These are phyloP conservation scores for Beaufortia kweichowensis DNA, from an alignment of 2,113 vertebrate species.

Conservation along the genomic window DNA sequence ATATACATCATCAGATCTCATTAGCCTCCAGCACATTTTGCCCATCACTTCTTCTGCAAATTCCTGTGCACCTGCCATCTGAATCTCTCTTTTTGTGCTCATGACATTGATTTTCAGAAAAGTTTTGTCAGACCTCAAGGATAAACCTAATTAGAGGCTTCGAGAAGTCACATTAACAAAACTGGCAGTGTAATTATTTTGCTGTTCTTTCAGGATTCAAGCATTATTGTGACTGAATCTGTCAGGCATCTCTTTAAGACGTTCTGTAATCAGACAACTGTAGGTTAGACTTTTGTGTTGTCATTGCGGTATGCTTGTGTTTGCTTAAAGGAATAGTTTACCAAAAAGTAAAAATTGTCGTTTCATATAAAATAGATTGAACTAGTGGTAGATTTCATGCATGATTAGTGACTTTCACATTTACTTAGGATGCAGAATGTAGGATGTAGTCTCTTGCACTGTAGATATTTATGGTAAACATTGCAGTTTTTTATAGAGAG, in stretches of 20 bases:
- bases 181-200: neutral
- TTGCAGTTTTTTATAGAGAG: neutral
- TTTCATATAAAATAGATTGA: neutral
- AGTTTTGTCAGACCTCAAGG: slow-evolving; percentile 15
- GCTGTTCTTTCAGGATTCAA: neutral
- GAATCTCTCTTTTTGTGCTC: neutral
- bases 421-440: slow-evolving; percentile 21
- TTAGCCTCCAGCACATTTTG: slow-evolving; percentile 39
- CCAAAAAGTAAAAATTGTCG: no score
- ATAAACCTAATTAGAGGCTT: slow-evolving; percentile 15
- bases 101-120: slow-evolving; percentile 21
- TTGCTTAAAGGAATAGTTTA: neutral
- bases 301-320: neutral
- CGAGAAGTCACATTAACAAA: slow-evolving; percentile 20
- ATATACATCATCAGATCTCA: slow-evolving; percentile 31
- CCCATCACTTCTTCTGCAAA: slow-evolving; percentile 24
- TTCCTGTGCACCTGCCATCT: slow-evolving; percentile 19
- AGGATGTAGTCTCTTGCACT: neutral
- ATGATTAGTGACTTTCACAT: slow-evolving; percentile 4
- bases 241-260: neutral
- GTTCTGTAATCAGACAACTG: neutral
- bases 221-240: neutral
- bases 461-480: neutral
- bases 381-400: neutral
- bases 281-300: neutral